These are phyloP conservation scores for Tricholauxania praeusta DNA, from an alignment of 2,888 invertebrate species.

Conservation along the genomic window DNA sequence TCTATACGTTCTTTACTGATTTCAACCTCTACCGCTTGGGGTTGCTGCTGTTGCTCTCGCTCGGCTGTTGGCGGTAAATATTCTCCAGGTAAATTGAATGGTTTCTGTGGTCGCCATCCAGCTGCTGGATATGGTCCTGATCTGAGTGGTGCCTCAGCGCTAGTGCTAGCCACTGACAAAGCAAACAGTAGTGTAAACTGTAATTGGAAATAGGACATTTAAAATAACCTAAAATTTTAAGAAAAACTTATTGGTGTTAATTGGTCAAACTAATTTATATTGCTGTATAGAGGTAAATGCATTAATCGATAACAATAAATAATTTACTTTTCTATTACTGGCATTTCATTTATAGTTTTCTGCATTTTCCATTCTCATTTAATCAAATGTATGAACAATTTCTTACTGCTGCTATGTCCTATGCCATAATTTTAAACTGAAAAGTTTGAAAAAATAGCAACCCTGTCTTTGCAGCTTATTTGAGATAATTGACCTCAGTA, in stretches of 20 bases:
- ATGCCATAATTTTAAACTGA: too few relatives aligned
- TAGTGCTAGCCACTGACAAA: slow-evolving; percentile 40
- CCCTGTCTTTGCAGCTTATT: too few relatives aligned
- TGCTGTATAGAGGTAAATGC: too few relatives aligned
- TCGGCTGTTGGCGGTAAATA: slow-evolving; percentile 49
- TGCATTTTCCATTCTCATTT: too few relatives aligned
- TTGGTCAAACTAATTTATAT: too few relatives aligned
- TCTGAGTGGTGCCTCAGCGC: slow-evolving; percentile 52
- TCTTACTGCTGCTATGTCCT: too few relatives aligned
- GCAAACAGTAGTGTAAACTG: slow-evolving; percentile 49
- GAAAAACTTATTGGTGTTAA: not conserved
- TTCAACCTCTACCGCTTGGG: slow-evolving; percentile 48
- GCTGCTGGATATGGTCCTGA: slow-evolving; percentile 64
- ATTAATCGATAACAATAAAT: too few relatives aligned
- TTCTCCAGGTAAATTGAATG: slow-evolving; percentile 63
- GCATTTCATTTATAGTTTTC: too few relatives aligned
- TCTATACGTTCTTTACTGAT: slow-evolving; percentile 60
- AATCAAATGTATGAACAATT: too few relatives aligned
- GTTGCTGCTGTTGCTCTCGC: slow-evolving; percentile 39
- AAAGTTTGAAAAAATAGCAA: too few relatives aligned
- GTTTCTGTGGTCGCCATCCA: slow-evolving; percentile 66
- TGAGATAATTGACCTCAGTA: too few relatives aligned
- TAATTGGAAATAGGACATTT: slow-evolving; percentile 12
- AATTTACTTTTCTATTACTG: not conserved
- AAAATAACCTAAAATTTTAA: too few relatives aligned